Conservation (phyloP, 2,113 vertebrate genomes). For the Formicarius rufipectus region DNA sequence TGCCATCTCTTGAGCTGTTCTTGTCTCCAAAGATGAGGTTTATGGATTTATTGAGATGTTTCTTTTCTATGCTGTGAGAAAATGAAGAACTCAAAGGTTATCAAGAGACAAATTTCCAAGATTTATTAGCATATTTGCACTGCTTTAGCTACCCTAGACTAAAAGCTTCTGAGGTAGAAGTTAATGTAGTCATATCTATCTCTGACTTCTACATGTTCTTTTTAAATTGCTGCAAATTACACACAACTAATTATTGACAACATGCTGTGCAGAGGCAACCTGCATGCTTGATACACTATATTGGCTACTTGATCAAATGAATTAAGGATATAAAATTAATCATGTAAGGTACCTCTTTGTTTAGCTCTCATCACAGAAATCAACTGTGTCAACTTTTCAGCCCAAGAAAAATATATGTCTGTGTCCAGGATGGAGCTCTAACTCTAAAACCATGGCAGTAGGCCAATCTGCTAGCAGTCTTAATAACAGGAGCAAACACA, state of each 20-base stretch:
- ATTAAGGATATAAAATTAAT: not conserved
- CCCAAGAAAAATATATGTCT: not conserved
- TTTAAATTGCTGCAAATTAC: not conserved
- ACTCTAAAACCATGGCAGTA: not conserved
- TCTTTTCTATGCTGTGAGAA: not conserved
- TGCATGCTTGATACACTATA: not conserved
- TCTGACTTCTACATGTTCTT: not conserved
- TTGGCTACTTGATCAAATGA: not conserved
- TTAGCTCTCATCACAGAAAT: not conserved
- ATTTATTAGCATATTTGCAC: not conserved
- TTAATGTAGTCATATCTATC: not conserved
- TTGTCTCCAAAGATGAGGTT: not conserved
- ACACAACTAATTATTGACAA: not conserved
- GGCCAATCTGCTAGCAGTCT: not conserved
- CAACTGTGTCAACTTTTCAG: not conserved
- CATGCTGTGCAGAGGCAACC: fast-evolving
- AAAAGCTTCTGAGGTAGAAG: not conserved
- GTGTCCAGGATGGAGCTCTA: not conserved
- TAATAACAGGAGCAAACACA: not conserved
- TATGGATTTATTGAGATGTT: not conserved
- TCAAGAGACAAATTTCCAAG: not conserved
- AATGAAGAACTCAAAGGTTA: not conserved
- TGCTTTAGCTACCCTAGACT: not conserved
- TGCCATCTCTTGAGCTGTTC: not conserved
- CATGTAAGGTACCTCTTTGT: fast-evolving